These are phyloP conservation scores for Eptesicus fuscus DNA, from an alignment of 2,113 vertebrate species.

Conservation along the genomic window DNA sequence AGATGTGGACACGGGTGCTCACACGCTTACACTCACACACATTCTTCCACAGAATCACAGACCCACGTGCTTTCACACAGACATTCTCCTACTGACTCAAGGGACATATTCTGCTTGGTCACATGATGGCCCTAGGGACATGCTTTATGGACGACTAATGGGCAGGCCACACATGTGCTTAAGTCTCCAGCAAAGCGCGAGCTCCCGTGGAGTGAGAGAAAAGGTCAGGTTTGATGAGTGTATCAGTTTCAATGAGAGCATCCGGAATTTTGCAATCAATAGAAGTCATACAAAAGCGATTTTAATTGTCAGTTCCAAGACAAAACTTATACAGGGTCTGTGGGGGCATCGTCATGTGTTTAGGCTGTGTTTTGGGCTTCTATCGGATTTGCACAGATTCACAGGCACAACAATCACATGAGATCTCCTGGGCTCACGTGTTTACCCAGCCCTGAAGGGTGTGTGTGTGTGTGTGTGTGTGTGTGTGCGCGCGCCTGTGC, in stretches of 20 bases:
- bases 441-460: background rate
- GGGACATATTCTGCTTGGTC: background rate
- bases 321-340: background rate
- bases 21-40: background rate
- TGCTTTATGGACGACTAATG: background rate
- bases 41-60: background rate
- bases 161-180: background rate
- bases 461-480: background rate
- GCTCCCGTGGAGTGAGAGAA: background rate
- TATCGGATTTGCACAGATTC: background rate
- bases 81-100: background rate
- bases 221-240: background rate
- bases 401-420: background rate
- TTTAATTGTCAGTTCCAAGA: constrained; percentile 14
- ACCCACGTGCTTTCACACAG: background rate
- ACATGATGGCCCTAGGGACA: background rate
- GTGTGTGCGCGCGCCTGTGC: accelerated
- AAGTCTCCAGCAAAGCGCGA: background rate
- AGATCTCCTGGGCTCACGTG: background rate
- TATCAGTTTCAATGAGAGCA: background rate
- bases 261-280: constrained; percentile 7
- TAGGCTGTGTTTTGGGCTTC: background rate
- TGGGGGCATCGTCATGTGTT: background rate
- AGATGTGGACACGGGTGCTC: background rate
- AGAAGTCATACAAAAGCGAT: background rate